Evolutionary conservation across 2,113 vertebrate species (phyloP).

Genomic region (Petroica traversi): DNA sequence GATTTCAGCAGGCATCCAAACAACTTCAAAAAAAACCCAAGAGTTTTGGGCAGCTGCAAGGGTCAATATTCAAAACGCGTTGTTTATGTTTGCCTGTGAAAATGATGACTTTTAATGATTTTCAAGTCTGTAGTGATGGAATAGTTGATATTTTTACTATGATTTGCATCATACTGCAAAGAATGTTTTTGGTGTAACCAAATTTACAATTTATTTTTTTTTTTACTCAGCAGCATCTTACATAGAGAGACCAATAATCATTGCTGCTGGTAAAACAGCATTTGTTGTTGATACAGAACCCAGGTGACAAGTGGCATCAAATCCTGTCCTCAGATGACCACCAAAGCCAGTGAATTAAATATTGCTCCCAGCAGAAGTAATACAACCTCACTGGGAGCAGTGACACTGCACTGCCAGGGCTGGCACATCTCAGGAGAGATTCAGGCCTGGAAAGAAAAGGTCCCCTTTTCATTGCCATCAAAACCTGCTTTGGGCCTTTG

Average conservation of each 20-base stretch:
- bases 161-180: background rate
- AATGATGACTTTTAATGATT: background rate
- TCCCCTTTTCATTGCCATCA: background rate
- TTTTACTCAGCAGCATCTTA: background rate
- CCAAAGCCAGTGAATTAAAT: background rate
- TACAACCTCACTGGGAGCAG: background rate
- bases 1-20: background rate
- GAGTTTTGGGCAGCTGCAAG: background rate
- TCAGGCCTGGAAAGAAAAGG: background rate
- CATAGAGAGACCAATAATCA: background rate
- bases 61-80: background rate
- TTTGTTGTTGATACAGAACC: background rate
- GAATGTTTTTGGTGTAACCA: background rate
- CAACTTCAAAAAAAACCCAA: background rate
- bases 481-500: background rate
- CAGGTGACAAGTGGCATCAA: background rate
- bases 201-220: background rate
- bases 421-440: conserved; percentile 6
- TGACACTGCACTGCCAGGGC: background rate
- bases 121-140: background rate
- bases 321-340: background rate
- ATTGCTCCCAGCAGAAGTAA: background rate
- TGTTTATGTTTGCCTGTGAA: background rate
- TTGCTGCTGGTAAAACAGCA: background rate
- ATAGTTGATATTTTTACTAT: background rate